Evolutionary conservation across 2,113 vertebrate genomes (phyloP).

Genomic region (Anarrhichthys ocellatus): DNA sequence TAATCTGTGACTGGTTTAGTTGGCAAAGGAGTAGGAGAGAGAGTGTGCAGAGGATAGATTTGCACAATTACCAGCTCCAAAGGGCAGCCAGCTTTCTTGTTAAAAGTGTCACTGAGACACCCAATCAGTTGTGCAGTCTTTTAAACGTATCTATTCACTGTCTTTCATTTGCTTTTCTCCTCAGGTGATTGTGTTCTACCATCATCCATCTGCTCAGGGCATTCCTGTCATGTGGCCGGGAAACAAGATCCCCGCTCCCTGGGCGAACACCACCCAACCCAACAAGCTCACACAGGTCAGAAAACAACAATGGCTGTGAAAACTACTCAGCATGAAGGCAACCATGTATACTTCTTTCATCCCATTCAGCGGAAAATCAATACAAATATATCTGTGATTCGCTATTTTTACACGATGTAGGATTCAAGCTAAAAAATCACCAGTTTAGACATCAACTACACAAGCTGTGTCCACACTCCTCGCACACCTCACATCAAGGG

Average conservation of each 20-base stretch:
- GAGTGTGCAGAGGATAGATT: slow-evolving; percentile 7
- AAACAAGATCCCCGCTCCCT: slow-evolving; percentile 94
- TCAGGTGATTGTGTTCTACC: slow-evolving; percentile 96
- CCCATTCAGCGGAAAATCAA: background rate
- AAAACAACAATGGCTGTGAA: background rate
- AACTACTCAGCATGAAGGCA: background rate
- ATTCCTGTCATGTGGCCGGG: slow-evolving; percentile 91
- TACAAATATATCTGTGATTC: background rate
- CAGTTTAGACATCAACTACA: background rate
- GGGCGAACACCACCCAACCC: slow-evolving; percentile 96
- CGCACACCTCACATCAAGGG: background rate
- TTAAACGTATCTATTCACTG: background rate
- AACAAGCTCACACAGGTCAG: slow-evolving; percentile 85
- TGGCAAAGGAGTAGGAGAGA: slow-evolving; percentile 27
- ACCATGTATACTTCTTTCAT: background rate
- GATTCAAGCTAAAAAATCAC: background rate
- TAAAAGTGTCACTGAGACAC: background rate
- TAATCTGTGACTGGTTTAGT: slow-evolving; percentile 65
- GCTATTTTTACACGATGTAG: background rate
- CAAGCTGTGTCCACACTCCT: background rate
- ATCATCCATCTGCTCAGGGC: slow-evolving; percentile 85
- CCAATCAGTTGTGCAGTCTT: background rate
- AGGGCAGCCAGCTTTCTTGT: slow-evolving; percentile 12
- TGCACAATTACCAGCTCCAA: slow-evolving; percentile 19
- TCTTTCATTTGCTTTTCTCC: slow-evolving; percentile 16